Evolutionary conservation across 2,113 vertebrate genomes (phyloP), one percentile per base, ranked within the genome.

Genomic region (Apistogramma diplotaenia): DNA sequence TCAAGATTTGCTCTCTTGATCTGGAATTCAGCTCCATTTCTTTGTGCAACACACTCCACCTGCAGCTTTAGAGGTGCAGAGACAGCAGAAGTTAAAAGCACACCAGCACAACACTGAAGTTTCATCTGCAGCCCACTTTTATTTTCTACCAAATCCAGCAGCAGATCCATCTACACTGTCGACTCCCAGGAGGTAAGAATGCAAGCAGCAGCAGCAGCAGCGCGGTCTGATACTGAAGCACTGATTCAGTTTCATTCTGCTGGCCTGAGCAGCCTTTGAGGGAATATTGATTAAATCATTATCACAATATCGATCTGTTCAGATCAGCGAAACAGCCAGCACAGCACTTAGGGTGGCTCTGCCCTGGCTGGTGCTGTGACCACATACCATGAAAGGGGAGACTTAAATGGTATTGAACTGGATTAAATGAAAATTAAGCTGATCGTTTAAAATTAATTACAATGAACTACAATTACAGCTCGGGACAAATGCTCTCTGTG

Each of bases 211-310:
- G 31, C 35, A 35, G 46, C 25, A 29, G 27, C 27, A 65, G 76
- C 53, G 25, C 2, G 15, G 54, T 74, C 65, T 73, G 27, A 51
- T 40, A 49, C 31, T 70, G 35, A 31, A 65, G 59, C 58, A 54
- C 54, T 71, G 75, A 81, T 85, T 87, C 85, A 72, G 56, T 78
- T 89, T 83, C 81, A 87, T 83, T 83, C 60, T 57, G 6, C 25
- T 77, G 82, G 72, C 77, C 75, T 29, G 46, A 58, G 53, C 16
- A 13, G 59, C 85, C 61, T 75, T 75, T 21, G 40, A 51, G 73
- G 73, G 40, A 18, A 53, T 81, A 93, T 93, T 65, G 91, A 92
- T 87, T 83, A 79, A 83, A 75, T 85, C 87, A 83, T 90, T 90
- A 92, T 86, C 58, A 60, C 86, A 54, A 78, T 82, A 88, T 84